A percentile compares a stretch with the other conserved stretches of the same genome.
phyloP scores from a whole-genome alignment of 1,140 invertebrate species.

The Lucilia cuprina region DNA sequence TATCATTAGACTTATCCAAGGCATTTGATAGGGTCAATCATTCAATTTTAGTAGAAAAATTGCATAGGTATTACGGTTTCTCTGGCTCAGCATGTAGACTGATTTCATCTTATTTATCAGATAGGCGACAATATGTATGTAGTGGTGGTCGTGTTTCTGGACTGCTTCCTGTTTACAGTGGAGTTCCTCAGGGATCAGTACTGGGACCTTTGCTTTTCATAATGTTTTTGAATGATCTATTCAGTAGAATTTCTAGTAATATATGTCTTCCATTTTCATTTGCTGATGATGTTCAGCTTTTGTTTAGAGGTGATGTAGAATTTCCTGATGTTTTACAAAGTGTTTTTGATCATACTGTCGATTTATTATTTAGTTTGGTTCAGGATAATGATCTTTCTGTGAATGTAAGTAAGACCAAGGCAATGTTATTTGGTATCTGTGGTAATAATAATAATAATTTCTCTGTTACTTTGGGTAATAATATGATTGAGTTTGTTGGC shows the following conservation, averaged over 20 bases:
- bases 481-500: no score
- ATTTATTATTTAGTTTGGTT: neutral
- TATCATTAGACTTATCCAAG: neutral
- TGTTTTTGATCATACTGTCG: neutral
- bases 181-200: neutral
- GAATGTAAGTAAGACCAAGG: neutral
- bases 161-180: neutral
- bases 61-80: neutral
- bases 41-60: neutral
- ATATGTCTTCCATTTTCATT: neutral
- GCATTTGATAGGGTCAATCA: neutral
- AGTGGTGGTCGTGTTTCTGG: neutral
- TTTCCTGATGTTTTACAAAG: neutral
- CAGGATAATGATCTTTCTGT: neutral
- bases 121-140: neutral
- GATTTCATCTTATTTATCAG: neutral
- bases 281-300: slow-evolving; percentile 1
- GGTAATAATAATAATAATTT: no score
- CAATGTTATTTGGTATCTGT: neutral
- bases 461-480: neutral
- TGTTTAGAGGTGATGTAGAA: neutral
- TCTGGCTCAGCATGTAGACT: neutral
- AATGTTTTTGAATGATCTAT: neutral
- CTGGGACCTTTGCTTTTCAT: neutral
- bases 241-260: neutral